These are phyloP conservation scores for Aeoliscus strigatus DNA, from an alignment of 2,797 vertebrate species.

Conservation along the genomic window DNA sequence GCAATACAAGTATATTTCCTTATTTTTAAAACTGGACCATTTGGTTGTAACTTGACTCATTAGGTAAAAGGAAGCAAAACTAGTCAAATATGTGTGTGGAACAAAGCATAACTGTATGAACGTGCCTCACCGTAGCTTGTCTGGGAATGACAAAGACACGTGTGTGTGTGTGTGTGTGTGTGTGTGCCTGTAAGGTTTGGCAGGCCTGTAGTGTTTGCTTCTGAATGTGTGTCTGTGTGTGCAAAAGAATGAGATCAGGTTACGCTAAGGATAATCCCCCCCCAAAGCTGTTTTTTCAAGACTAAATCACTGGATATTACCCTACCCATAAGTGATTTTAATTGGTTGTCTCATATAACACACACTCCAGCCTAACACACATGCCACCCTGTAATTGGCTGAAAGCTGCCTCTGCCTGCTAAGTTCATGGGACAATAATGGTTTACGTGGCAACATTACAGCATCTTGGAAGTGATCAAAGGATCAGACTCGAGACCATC, in stretches of 20 bases:
- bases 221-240: constrained; percentile 26
- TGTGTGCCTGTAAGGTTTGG: constrained; percentile 14
- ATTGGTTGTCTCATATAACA: constrained; percentile 78
- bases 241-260: constrained; percentile 73
- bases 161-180: constrained; percentile 10
- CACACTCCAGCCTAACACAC: constrained; percentile 60
- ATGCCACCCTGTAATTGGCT: constrained; percentile 67
- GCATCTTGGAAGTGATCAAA: constrained; percentile 59
- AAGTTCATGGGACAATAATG: constrained; percentile 76
- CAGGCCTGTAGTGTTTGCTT: constrained; percentile 37
- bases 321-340: constrained; percentile 77
- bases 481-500: constrained; percentile 55
- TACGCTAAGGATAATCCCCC: constrained; percentile 72
- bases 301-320: constrained; percentile 74
- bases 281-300: constrained; percentile 74
- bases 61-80: constrained; percentile 4
- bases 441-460: constrained; percentile 66
- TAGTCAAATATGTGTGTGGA: constrained; percentile 8
- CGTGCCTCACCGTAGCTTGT: constrained; percentile 38
- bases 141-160: constrained; percentile 52
- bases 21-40: constrained; percentile 8
- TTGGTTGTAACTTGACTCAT: constrained; percentile 6
- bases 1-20: neutral
- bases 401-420: constrained; percentile 66
- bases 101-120: constrained; percentile 1